phyloP scores from a whole-genome alignment of 2,113 vertebrate genomes.

The Psophia crepitans region DNA sequence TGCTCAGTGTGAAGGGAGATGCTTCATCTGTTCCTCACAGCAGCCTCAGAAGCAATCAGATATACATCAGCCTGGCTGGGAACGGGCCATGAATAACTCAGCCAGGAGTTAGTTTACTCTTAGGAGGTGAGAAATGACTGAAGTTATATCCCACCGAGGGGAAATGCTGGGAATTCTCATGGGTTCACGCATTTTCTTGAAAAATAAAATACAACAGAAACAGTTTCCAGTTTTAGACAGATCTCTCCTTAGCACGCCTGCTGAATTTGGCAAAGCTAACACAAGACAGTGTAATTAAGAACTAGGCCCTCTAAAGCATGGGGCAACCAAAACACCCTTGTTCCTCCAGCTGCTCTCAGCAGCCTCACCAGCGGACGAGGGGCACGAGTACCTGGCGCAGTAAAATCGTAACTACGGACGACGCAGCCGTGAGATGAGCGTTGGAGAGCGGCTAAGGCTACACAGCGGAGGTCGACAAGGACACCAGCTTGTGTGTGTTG shows the following conservation, averaged over 20 bases:
- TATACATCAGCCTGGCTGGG: not conserved
- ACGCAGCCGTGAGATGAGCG: fast-evolving
- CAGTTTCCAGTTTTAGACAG: not conserved
- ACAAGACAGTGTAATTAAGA: not conserved
- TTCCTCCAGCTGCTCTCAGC: not conserved
- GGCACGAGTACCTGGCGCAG: not conserved
- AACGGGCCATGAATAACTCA: not conserved
- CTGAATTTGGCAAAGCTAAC: not conserved
- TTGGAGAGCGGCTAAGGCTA: fast-evolving
- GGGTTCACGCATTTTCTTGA: not conserved
- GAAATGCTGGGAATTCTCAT: not conserved
- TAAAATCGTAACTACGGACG: not conserved
- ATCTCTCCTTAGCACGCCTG: not conserved
- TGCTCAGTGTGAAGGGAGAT: not conserved
- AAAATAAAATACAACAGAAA: not conserved
- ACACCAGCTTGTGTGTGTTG: not conserved
- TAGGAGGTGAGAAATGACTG: not conserved
- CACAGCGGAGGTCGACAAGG: fast-evolving
- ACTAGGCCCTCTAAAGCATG: not conserved
- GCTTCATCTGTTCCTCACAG: not conserved
- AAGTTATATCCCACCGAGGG: not conserved
- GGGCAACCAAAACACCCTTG: not conserved
- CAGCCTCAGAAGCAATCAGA: not conserved
- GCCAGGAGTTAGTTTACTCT: not conserved
- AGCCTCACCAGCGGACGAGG: not conserved